Base-by-base conservation (phyloP, 2,797 vertebrate genomes). In the Ambastaia sidthimunki region DNA sequence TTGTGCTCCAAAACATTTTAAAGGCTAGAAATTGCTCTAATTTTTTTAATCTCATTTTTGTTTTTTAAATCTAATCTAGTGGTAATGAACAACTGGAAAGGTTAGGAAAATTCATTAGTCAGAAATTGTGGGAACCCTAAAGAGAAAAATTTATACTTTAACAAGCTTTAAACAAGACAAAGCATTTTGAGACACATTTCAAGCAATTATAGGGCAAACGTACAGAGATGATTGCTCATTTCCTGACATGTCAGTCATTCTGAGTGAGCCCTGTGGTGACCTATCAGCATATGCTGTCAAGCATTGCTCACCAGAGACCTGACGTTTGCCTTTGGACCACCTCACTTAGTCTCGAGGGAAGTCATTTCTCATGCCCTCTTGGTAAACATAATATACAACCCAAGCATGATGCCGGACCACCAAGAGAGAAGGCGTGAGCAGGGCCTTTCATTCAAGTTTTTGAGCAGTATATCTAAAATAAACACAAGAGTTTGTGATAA, bases 391-490 rank as follows among this genome's bases (percentile, higher is more conserved):
- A 88, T 84, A 89, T 84, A 87, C 87, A 81, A 85, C 62, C 25
- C 75, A 52, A 25, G 59, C 74, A 57, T 71, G 76, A 65, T 70
- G 80, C 63, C 23, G 80, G 89, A 90, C 89, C 89, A 90, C 89
- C 89, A 80, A 86, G 79, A 57, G 82, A 87, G 86, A 68, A 59
- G 62, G 80, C 77, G 47, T 52, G 71, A 74, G 68, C 76, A 67
- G 44, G 23, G 84, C 60, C 71, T 85, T 86, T 87, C 89, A 90
- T 90, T 92, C 86, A 89, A 71, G 85, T 85, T 79, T 86, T 81
- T 83, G 62, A 82, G 67, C 74, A 55, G 84, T 81, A 88, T 57
- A 77, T 85, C 65, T 80, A 90, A 92, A 93, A 92, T 90, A 93
- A 92, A 92, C 90, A 87, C 28, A 59, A 37, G 60, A 76, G 50